phyloP scores from a whole-genome alignment of 2,888 invertebrate genomes.

The Melangyna quadrimaculata region DNA sequence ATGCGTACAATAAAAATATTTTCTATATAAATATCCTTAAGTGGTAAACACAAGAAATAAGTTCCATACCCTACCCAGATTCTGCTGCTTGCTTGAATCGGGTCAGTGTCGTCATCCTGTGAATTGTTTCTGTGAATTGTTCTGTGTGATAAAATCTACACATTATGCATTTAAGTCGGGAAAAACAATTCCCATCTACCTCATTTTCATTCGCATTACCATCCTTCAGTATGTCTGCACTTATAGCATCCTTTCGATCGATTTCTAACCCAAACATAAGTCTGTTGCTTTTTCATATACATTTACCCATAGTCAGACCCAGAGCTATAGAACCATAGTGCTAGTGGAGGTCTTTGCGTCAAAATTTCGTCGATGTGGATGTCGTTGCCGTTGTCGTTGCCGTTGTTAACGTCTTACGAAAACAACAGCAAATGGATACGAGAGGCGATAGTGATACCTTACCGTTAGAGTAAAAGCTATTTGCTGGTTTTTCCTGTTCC shows the following conservation, averaged over 20 bases:
- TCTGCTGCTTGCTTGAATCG: not conserved
- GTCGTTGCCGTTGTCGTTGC: not conserved
- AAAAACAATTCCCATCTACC: constrained; percentile 1
- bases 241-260: constrained; percentile 22
- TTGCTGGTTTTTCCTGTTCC: constrained; percentile 21
- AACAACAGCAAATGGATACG: not conserved
- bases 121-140: not conserved
- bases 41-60: constrained; percentile 16
- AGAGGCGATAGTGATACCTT: too few relatives aligned
- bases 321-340: not conserved
- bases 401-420: constrained; percentile 28
- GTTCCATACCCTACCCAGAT: not conserved
- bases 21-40: constrained; percentile 8
- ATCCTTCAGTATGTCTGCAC: not conserved
- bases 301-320: not conserved
- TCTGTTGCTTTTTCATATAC: constrained; percentile 31
- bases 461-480: too few relatives aligned
- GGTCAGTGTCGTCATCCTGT: constrained; percentile 2
- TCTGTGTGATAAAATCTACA: constrained; percentile 37
- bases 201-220: not conserved
- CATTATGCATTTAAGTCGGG: constrained; percentile 38
- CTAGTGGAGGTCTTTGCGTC: not conserved
- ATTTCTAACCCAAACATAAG: constrained; percentile 6
- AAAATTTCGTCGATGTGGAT: not conserved
- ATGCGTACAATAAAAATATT: constrained; percentile 13